These are phyloP conservation scores for Pitta sordida DNA, from an alignment of 2,113 vertebrate genomes.

Conservation along the genomic window DNA sequence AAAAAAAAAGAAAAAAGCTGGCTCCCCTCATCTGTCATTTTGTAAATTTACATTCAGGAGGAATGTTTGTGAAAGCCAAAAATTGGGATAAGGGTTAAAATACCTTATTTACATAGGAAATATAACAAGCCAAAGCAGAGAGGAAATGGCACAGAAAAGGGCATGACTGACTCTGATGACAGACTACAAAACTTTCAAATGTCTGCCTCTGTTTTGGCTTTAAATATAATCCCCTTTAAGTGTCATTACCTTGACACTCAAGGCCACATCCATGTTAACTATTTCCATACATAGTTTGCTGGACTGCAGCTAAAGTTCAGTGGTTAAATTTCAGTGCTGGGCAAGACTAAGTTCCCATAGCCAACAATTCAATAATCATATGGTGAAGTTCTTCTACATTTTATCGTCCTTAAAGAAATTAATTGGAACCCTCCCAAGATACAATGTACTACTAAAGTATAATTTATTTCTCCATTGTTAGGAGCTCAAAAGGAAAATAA, in stretches of 20 bases:
- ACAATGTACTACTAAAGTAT: background rate
- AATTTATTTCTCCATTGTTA: background rate
- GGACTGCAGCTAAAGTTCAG: background rate
- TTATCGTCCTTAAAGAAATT: background rate
- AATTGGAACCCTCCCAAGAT: background rate
- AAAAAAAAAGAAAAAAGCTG: background rate
- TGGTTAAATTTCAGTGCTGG: background rate
- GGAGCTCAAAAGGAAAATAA: background rate
- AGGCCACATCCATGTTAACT: background rate
- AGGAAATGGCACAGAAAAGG: background rate
- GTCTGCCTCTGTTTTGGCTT: background rate
- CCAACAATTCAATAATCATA: background rate
- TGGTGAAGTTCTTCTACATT: background rate
- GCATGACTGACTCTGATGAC: background rate
- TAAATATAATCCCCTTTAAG: background rate
- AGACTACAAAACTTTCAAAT: background rate
- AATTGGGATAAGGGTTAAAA: background rate
- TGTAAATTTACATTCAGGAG: background rate
- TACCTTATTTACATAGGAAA: background rate
- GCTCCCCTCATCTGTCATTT: background rate
- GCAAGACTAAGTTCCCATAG: background rate
- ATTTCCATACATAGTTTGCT: background rate
- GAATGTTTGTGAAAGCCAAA: background rate
- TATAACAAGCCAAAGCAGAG: background rate
- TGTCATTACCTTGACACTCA: background rate